Base-by-base conservation (phyloP, 2,888 invertebrate genomes). In the Brachycybe producta region DNA sequence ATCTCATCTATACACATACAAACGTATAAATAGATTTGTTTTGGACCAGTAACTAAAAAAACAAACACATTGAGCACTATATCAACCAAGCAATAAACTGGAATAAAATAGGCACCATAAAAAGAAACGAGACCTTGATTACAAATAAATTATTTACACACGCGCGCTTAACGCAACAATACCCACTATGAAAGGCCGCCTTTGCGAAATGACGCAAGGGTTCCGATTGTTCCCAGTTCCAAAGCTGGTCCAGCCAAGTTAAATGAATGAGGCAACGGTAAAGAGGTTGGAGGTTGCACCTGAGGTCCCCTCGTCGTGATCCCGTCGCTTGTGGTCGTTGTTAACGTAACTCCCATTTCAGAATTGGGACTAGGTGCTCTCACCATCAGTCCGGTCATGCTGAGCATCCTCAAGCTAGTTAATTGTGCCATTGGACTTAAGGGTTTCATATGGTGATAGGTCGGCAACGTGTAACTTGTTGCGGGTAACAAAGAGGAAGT, bases 191-290 rank as follows among this genome's bases (percentile, higher is more conserved):
- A 52, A 24, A 85, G 73, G 47, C 86, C 87, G 45, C 87, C 87
- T 63, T 87, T 87, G 55, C 87, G 74, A 32, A 86, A 86, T 67
- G 87, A 87, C 45, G 86, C 71, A 60, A 84, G 70, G 52, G 82
- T 78, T 68, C 83, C 82, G 56, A 84, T 76, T 39, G 83, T 82
- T 51, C 85, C 85, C 30, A 85, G 73, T 46, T 53, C 53, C 21
- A 34, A 35, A 8, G 36, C 48, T 24, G 23, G 40, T 26, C 15
- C 34, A 41, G 23, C 39, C 24, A 36, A 19, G 19, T 30, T 42
- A 21, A 36, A 47, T 11, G 17, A 39, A 17, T 38, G 23, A 8
- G 24, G 39, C 13, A 39, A 26, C 11, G 24, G 17, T 15, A 30
- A 35, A 5, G 45, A 45, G n/a, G 35, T 32, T 19, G 35, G 35